Evolutionary conservation across 2,797 vertebrate species (phyloP).

Genomic region (Triplophysa yarkandensis): DNA sequence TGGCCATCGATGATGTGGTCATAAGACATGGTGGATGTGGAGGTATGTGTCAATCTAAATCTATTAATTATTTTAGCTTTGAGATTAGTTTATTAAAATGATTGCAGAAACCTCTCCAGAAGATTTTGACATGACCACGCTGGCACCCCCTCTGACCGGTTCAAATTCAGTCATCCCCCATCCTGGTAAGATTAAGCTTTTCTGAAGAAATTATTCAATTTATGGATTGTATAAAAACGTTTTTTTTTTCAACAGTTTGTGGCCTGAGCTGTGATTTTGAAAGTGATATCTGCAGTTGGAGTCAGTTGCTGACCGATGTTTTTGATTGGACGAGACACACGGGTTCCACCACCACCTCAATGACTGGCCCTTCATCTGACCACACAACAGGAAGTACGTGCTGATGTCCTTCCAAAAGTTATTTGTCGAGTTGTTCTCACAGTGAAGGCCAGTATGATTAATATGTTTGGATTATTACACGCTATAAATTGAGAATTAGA

Average conservation of each 20-base stretch:
- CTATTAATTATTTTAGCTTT: neutral
- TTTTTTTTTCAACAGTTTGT: conserved; percentile 60
- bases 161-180: conserved; percentile 1
- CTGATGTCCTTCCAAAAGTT: neutral
- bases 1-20: conserved; percentile 82
- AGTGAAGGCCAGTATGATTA: no score
- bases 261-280: conserved; percentile 69
- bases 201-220: no score
- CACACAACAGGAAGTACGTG: conserved; percentile 70
- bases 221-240: no score
- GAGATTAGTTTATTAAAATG: neutral
- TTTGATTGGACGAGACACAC: conserved; percentile 76
- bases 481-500: no score
- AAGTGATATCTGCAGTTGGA: conserved; percentile 69
- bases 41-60: conserved; percentile 63
- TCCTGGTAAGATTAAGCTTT: conserved; percentile 31
- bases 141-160: neutral
- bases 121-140: neutral
- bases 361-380: conserved; percentile 72
- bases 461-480: no score
- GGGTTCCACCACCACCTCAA: conserved; percentile 67
- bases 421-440: neutral
- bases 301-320: conserved; percentile 68
- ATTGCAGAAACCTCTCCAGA: conserved; percentile 11
- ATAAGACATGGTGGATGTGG: conserved; percentile 70